Evolutionary conservation across 2,888 invertebrate genomes (phyloP), one percentile per base, ranked within the genome.

Genomic region (Galeruca laticollis): DNA sequence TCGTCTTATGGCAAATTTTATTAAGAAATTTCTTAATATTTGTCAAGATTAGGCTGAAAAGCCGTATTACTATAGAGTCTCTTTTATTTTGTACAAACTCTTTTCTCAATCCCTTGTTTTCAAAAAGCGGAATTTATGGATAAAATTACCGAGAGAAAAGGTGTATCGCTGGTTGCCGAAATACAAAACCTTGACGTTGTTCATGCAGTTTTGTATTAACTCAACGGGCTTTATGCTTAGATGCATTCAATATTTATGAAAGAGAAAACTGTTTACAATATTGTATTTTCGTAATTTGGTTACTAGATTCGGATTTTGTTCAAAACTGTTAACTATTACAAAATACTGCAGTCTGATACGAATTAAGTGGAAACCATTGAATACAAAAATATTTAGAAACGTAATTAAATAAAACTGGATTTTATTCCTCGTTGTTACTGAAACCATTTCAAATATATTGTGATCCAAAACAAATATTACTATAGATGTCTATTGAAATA

Each of bases 1-100:
- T 18, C 15, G 15, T 9, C 6, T 43, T 40, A 13, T 43, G n/a
- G 3, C 6, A 4, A 47, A 18, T 47, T 47, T 47, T 47, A 47
- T 47, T 15, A 47, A 43, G 15, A 47, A 47, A 43, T 15, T n/a
- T n/a, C 15, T n/a, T 43, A 6, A 43, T 43, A 43, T 47, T 18
- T 47, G 47, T 15, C 18, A 47, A 47, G 15, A 47, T 47, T 47
- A 47, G n/a, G 18, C 47, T 18, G 47, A 40, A 40, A 40, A 40
- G 40, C 40, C 13, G 13, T 40, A 40, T 40, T 47, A 47, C 9
- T 47, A n/a, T 6, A 43, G 43, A 40, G n/a, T n/a, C 15, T 43
- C 43, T 47, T 47, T 47, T 18, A 18, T 47, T n/a, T n/a, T 13
- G n/a, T 40, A 40, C 40, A n/a, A n/a, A n/a, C n/a, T 40, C n/a